phyloP scores from a whole-genome alignment of 2,797 vertebrate species.

The Trematomus bernacchii region DNA sequence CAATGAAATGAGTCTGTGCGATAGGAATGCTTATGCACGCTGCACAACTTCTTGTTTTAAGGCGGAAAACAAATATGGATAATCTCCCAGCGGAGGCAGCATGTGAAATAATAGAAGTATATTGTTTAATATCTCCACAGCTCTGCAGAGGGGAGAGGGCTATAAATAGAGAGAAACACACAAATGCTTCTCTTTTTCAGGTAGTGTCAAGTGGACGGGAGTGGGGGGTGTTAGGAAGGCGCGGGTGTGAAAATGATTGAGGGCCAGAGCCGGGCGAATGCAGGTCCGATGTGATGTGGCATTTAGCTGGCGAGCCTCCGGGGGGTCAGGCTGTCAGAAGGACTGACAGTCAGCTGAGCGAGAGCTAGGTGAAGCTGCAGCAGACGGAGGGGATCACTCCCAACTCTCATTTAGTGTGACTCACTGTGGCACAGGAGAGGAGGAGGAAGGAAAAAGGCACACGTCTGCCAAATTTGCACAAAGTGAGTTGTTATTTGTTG shows the following conservation, averaged over 20 bases:
- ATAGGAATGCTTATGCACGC: constrained; percentile 21
- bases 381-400: constrained; percentile 51
- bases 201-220: constrained; percentile 35
- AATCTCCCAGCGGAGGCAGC: constrained; percentile 21
- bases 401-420: constrained; percentile 34
- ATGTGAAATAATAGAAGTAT: constrained; percentile 27
- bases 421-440: constrained; percentile 4
- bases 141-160: constrained; percentile 7
- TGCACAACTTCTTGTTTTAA: constrained; percentile 27
- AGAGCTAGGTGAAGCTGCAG: constrained; percentile 59
- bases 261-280: constrained; percentile 29
- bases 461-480: neutral
- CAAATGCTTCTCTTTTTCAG: constrained; percentile 49
- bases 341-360: constrained; percentile 63
- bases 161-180: constrained; percentile 46
- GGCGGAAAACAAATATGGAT: constrained; percentile 28
- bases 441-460: neutral
- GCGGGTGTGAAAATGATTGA: constrained; percentile 63
- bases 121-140: constrained; percentile 23
- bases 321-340: constrained; percentile 76
- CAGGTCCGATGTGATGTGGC: constrained; percentile 48
- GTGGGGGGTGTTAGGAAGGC: constrained; percentile 13
- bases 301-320: constrained; percentile 63
- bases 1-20: constrained; percentile 9
- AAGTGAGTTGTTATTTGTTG: constrained; percentile 1